These are phyloP conservation scores for Labroides dimidiatus DNA, from an alignment of 2,797 vertebrate species.

Conservation along the genomic window DNA sequence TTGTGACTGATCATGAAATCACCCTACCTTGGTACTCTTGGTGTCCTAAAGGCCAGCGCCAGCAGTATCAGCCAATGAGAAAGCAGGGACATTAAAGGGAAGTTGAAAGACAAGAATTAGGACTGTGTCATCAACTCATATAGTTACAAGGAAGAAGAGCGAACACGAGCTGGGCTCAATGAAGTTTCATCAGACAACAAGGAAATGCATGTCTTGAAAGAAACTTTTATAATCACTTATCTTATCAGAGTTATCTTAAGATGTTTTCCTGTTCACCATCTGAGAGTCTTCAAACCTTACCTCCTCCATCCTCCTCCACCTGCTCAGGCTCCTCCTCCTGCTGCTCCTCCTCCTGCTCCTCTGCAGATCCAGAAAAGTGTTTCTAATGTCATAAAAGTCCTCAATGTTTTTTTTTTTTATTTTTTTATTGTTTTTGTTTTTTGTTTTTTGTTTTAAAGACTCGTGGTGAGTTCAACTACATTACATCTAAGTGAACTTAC, in stretches of 20 bases:
- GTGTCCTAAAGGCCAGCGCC: conserved; percentile 62
- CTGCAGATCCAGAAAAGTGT: conserved; percentile 17
- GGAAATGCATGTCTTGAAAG: not conserved
- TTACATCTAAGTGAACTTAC: conserved; percentile 47
- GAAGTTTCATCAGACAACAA: conserved; percentile 4
- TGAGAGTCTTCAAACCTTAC: conserved; percentile 31
- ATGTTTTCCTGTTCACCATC: not conserved
- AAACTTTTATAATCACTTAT: not conserved
- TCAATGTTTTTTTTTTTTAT: not conserved
- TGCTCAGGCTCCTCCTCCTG: conserved; percentile 54
- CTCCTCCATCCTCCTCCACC: conserved; percentile 59
- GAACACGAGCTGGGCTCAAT: not conserved
- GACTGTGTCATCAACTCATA: not conserved
- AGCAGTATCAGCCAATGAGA: conserved; percentile 37
- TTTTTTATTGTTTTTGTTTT: not conserved
- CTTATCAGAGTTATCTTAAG: not conserved
- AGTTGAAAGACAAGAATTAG: conserved; percentile 35
- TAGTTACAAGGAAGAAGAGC: not conserved
- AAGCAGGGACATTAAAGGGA: conserved; percentile 10
- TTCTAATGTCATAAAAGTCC: not conserved
- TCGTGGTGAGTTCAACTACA: not conserved
- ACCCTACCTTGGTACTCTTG: conserved; percentile 78
- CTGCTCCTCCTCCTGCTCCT: conserved; percentile 65
- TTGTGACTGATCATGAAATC: not conserved
- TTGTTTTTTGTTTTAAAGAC: not conserved